Conservation (phyloP, 2,113 vertebrate genomes). For the Stegostoma tigrinum region DNA sequence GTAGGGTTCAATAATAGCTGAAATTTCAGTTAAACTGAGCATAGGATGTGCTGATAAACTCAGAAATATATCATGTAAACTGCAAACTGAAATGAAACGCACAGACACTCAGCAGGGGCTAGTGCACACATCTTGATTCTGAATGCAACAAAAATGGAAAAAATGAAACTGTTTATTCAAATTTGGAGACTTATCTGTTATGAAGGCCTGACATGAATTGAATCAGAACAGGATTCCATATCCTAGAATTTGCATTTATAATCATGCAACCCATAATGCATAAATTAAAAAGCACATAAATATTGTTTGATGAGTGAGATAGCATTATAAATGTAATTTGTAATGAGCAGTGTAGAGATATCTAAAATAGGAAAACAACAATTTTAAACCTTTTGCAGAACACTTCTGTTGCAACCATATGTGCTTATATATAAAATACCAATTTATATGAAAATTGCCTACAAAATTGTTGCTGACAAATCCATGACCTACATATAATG, state of each 20-base stretch:
- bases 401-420: not conserved
- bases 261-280: not conserved
- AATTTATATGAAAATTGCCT: constrained; percentile 7
- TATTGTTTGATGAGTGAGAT: not conserved
- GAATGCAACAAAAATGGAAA: not conserved
- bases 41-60: not conserved
- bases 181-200: not conserved
- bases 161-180: constrained; percentile 14
- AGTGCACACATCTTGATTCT: not conserved
- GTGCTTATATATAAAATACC: not conserved
- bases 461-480: not conserved
- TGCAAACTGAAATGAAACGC: not conserved
- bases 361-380: not conserved
- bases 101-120: not conserved
- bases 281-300: not conserved
- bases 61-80: not conserved
- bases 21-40: not conserved
- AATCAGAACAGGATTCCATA: not conserved
- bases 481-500: not conserved
- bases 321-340: not conserved
- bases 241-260: not conserved
- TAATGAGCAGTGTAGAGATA: not conserved
- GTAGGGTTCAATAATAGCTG: not conserved
- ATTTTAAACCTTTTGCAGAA: not conserved
- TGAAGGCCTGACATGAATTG: not conserved